Evolutionary conservation across 2,113 vertebrate species (phyloP), one percentile per base, ranked within the genome.

Genomic region (Menura novaehollandiae): DNA sequence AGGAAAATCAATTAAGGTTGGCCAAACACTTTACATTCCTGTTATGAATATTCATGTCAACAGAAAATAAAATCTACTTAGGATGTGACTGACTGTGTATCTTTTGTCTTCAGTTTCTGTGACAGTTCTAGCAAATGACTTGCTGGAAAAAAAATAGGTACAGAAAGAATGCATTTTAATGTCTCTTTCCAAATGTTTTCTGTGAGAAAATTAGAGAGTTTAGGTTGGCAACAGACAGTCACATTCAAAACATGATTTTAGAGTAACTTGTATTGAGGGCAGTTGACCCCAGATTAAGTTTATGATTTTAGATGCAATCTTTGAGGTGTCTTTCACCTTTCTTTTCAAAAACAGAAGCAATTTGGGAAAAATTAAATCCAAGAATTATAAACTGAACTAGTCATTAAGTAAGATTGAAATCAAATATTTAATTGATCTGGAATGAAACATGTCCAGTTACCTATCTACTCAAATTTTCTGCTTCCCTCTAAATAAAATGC

Each of bases 221-320:
- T 66, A 46, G 2, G 3, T 69, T 56, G 15, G 7, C 46, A 69
- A 60, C 6, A 64, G 23, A 35, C 3, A 47, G 27, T 60, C 7
- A 16, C 4, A 30, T 10, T 37, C 21, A 64, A 86, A 68, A 59
- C 3, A 5, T 6, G 4, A 43, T 15, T 52, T 19, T 68, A 17
- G 3, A 74, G 12, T 39, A 49, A 53, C 2, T 58, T 35, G 2
- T 13, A 18, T 16, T 24, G 13, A 73, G 9, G 8, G 13, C 12
- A 56, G 13, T 1, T 78, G 27, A 69, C 3, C 1, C 1, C 9
- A 69, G 1, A 1, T 27, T 39, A 43, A 2, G 4, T 39, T 82
- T 27, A 11, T 30, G n/a, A 43, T 24, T 62, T 73, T 49, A 55
- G 23, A 51, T 51, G 2, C 1, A 67, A 20, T 27, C 2, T 44